Evolutionary conservation across 2,113 vertebrate species (phyloP), one percentile per base, ranked within the genome.

Genomic region (Pitta sordida): DNA sequence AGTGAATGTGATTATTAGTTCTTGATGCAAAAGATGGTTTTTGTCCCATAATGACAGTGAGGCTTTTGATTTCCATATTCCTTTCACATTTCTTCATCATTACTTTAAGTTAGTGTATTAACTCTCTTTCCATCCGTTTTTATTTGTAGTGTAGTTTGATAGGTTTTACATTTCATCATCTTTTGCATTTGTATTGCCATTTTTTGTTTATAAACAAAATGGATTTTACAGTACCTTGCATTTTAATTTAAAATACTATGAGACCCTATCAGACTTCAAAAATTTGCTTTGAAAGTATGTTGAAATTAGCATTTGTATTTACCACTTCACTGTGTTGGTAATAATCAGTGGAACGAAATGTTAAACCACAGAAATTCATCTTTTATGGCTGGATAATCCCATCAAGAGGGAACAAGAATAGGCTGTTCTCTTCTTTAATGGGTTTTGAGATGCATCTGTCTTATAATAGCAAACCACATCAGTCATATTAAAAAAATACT

Each of bases 261-360:
- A 83, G 15, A 93, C 39, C 56, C 81, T 84, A 94, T 95, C 53
- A 95, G 91, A 96, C 51, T 88, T 97, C 70, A 51, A 92, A 93
- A 92, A 87, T 93, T 92, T 94, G 23, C 78, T 96, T 88, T 94
- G 76, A 91, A 97, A 96, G 82, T 97, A 86, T 79, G 79, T 76
- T 94, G 70, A 97, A 95, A 97, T 97, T 95, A 97, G 48, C 96
- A 97, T 96, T 96, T 96, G 79, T 94, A 97, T 97, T 97, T 97
- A 82, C 55, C 86, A 95, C 93, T 96, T 96, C 83, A 96, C 80
- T 97, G 88, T 97, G 88, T 83, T 97, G 62, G 69, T 95, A 91
- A 95, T 97, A 94, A 97, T 97, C 90, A 95, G 79, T 76, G 90
- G 67, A 98, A 96, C 15, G 5, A 97, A 96, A 97, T 85, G 73